Base-by-base conservation (phyloP, 2,113 vertebrate genomes). In the Choloepus hoffmanni region DNA sequence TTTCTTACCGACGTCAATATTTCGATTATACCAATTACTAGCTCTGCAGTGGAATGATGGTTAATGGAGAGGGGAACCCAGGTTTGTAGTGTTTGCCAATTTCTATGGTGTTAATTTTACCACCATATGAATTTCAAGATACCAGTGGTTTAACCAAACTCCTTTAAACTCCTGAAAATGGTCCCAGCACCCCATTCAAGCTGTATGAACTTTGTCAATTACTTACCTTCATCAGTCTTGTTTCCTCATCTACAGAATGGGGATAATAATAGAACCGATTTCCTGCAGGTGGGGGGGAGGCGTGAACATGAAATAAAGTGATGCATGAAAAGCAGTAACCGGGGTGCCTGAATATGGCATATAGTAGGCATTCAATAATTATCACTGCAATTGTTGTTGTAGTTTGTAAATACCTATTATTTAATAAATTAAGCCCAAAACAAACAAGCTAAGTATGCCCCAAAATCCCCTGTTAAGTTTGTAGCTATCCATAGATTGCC, bases 261-360 rank as follows among this genome's bases (percentile, higher is more conserved):
- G 45, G 36, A 28, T 36, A 73, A 13, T 43, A 55, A 55, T 21
- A 33, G 24, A n/a, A 19, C 3, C 12, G 36, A 28, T 30, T 53
- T 85, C 48, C 70, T 10, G 16, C 36, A 36, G 36, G 36, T 36
- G 36, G 2, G 36, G 70, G n/a, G 7, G 50, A 24, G 4, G 36
- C 58, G 28, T 36, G 48, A 13, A 6, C 23, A 58, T 77, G 67
- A 4, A 90, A 23, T 10, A 24, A 76, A 21, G 9, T 26, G 43
- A 12, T 18, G 3, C 55, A 43, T 26, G 15, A 33, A 58, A 72
- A 55, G 33, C 15, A 1, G 12, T 5, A 30, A 45, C 50, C 68
- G 19, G 33, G 2, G 15, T 4, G 18, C 19, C 6, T 7, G 0
- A 33, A 14, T 73, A 33, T 30, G 2, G 2, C 11, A 4, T 0